Percentiles rank a stretch among this genome's conserved stretches.
Conservation (phyloP, 2,888 invertebrate species). For the Drosophila hawaiiensis region DNA sequence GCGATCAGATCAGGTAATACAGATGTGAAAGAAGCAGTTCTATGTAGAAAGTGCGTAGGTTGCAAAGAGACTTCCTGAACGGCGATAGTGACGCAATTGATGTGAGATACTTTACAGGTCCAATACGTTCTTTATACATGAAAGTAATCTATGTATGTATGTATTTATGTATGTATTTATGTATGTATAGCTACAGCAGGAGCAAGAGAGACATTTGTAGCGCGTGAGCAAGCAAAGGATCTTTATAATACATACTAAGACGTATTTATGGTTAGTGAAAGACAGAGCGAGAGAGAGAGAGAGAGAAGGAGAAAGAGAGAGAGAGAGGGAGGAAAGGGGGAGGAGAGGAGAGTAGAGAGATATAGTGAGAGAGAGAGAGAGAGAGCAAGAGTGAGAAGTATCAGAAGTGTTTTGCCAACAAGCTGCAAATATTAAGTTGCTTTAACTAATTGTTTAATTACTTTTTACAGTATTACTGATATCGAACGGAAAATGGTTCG, state of each 20-base stretch:
- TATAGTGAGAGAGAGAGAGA: conserved; percentile 19
- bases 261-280: conserved; percentile 21
- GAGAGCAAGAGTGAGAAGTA: conserved; percentile 12
- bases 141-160: conserved; percentile 15
- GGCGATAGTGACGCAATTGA: conserved; percentile 12
- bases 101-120: conserved; percentile 33
- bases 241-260: conserved; percentile 50
- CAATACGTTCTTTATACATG: conserved; percentile 48
- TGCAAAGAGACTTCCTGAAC: conserved; percentile 22
- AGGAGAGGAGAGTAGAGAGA: conserved; percentile 8
- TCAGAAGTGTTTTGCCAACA: conserved; percentile 25
- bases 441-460: conserved; percentile 44
- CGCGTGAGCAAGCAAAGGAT: conserved; percentile 48
- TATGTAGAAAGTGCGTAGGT: conserved; percentile 38
- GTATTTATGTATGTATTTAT: neutral
- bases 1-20: conserved; percentile 6
- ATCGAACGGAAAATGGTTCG: conserved; percentile 28
- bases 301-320: neutral
- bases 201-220: conserved; percentile 38
- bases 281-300: neutral
- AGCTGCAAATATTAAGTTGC: conserved; percentile 24
- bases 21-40: conserved; percentile 22
- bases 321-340: conserved; percentile 2
- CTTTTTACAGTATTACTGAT: conserved; percentile 50
- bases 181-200: conserved; percentile 27